phyloP scores from a whole-genome alignment of 2,113 vertebrate species.

The Scolopax mira region DNA sequence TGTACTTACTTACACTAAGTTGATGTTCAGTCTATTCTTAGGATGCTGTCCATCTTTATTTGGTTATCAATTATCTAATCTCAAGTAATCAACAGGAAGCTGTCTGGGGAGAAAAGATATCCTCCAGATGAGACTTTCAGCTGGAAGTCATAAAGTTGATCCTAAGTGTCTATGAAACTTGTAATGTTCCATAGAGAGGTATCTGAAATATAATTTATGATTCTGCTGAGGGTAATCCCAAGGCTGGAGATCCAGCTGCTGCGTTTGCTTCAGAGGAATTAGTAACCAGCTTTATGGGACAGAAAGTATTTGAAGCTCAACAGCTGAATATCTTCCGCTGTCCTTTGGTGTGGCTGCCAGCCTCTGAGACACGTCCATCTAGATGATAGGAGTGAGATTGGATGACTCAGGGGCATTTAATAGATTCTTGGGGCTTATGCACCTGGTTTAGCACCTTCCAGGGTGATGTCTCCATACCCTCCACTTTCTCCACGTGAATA shows the following conservation, averaged over 20 bases:
- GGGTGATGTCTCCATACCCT: not conserved
- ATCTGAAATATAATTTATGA: not conserved
- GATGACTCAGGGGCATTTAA: not conserved
- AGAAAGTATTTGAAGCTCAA: not conserved
- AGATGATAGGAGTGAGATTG: not conserved
- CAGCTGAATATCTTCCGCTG: not conserved
- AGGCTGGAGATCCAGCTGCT: not conserved
- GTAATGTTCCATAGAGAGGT: not conserved
- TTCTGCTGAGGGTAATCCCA: not conserved
- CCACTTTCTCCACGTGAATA: not conserved
- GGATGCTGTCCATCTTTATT: not conserved
- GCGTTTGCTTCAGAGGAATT: not conserved
- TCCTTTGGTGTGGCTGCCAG: not conserved
- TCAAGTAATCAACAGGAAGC: not conserved
- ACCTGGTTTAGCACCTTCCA: not conserved
- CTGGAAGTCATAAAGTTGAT: not conserved
- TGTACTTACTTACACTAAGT: not conserved
- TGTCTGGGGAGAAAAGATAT: not conserved
- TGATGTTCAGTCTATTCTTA: not conserved
- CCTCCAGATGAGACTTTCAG: not conserved
- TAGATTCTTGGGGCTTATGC: not conserved
- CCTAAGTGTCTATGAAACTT: not conserved
- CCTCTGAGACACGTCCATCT: fast-evolving
- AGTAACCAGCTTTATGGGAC: not conserved
- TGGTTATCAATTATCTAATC: not conserved